Evolutionary conservation across 2,797 vertebrate genomes (phyloP), one percentile per base, ranked within the genome.

Genomic region (Poecilia picta): DNA sequence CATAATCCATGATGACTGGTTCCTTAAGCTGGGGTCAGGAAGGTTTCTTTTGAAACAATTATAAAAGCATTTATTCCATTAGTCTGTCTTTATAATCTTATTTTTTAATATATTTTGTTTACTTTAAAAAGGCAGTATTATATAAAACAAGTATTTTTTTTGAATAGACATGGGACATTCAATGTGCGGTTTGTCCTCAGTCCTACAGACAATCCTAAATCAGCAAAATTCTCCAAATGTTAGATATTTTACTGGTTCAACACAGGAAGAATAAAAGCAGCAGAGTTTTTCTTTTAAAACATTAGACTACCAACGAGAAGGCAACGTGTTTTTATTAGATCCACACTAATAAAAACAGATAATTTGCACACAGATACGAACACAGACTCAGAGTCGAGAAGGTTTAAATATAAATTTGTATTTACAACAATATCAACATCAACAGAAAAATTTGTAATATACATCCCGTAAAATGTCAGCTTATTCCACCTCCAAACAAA

Each of bases 331-430:
- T 39, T 74, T 25, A 39, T 55, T 55, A 41, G 49, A 74, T 4
- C 20, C 23, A 23, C 7, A 51, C 49, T 25, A 6, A 51, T 51
- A 51, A 51, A 51, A 51, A 51, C 49, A 51, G 41, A 41, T 74
- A 2, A n/a, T 57, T 18, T 31, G 41, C 47, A n/a, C 39, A 3
- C 33, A 74, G 12, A 16, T n/a, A n/a, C 13, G 33, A 71, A 46
- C 53, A 78, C 82, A 15, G 71, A 81, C 72, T 5, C 76, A 23
- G 80, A 92, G 84, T 20, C 95, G 92, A 8, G 43, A 81, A 73
- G 89, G 89, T 94, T 98, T 98, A 97, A 98, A 99, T 98, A 99
- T 95, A 98, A 99, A 97, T 97, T 96, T 98, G 97, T 98, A 99
- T 99, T 99, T 99, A 98, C 98, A 98, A 95, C 89, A 95, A 97